Evolutionary conservation across 2,797 vertebrate genomes (phyloP).

Genomic region (Bradypodion ventrale): DNA sequence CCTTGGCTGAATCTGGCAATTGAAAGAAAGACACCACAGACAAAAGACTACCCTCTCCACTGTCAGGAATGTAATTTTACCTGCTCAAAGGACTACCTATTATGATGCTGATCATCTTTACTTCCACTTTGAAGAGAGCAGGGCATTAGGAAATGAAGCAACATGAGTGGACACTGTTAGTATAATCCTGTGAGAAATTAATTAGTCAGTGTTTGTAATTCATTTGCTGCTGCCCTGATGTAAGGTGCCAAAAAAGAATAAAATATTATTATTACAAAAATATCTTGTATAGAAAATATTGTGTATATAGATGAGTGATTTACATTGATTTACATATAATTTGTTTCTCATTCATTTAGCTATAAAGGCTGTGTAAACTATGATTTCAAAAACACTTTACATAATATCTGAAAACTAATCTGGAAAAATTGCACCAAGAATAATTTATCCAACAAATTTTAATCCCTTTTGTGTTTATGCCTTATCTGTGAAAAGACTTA

Average conservation of each 20-base stretch:
- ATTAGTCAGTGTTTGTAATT: constrained; percentile 29
- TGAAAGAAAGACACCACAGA: not conserved
- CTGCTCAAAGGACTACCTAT: constrained; percentile 1
- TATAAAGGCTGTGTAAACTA: constrained; percentile 38
- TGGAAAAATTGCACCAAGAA: constrained; percentile 17
- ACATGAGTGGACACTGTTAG: rapidly evolving
- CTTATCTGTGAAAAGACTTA: constrained; percentile 19
- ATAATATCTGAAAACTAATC: constrained; percentile 32
- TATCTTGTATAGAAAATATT: not conserved
- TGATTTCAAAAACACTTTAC: constrained; percentile 37
- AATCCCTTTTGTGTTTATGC: constrained; percentile 10
- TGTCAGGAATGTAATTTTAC: not conserved
- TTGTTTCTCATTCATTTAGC: constrained; percentile 35
- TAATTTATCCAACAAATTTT: constrained; percentile 12
- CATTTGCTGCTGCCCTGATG: not conserved
- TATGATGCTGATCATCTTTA: constrained; percentile 1
- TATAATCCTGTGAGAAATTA: constrained; percentile 37
- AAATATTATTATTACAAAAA: constrained; percentile 33
- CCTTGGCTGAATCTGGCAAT: not conserved
- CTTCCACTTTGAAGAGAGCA: not conserved
- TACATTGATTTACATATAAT: constrained; percentile 44
- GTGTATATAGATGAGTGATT: constrained; percentile 24
- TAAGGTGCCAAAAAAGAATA: constrained; percentile 22
- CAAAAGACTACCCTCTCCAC: constrained; percentile 1
- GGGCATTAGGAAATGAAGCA: constrained; percentile 7